Evolutionary conservation across 2,113 vertebrate genomes (phyloP), one percentile per base, ranked within the genome.

Genomic region (Corythaixoides concolor): DNA sequence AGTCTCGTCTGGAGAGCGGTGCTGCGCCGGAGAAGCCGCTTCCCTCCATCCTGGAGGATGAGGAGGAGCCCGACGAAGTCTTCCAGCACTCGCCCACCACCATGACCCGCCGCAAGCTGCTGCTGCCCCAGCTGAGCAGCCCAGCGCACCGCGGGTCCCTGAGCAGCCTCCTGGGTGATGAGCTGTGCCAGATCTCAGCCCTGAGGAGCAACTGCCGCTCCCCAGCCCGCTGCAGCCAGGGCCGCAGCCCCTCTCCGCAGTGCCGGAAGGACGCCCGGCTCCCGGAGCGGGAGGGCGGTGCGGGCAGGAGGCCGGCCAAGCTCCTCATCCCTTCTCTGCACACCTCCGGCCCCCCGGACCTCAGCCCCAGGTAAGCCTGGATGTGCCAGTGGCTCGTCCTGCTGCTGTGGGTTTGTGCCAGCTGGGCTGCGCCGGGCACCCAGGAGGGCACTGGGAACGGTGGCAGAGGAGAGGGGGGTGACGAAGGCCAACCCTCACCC

Each of bases 311-410:
- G 67, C 98, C 98, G 4, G 95, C 98, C 85, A 99, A 98, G 88
- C 98, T 99, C 49, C 98, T 99, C 79, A 98, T 99, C 92, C 98
- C 98, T 7, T 98, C 98, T 23, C 85, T 99, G 84, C 98, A 98
- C 75, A 96, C 98, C 45, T 95, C 83, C 15, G 99, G 98, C 43
- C 98, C 99, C 32, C 97, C 98, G 5, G 98, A 99, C 90, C 98
- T 99, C 90, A 99, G 99, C 81, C 99, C 99, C 91, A 99, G 99
- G 99, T 99, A 96, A 96, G 83, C 60, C 26, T 1, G 72, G 49
- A 27, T 4, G 6, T 0, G 16, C 45, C 3, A 2, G 26, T 8
- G 66, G 52, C 62, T 70, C 2, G 0, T 13, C 53, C 56, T 1
- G 1, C 73, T 45, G 45, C 53, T 2, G 4, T 1, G 10, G 8